These are phyloP conservation scores for Rhodophaea formosa DNA, from an alignment of 2,888 invertebrate species.

Conservation along the genomic window DNA sequence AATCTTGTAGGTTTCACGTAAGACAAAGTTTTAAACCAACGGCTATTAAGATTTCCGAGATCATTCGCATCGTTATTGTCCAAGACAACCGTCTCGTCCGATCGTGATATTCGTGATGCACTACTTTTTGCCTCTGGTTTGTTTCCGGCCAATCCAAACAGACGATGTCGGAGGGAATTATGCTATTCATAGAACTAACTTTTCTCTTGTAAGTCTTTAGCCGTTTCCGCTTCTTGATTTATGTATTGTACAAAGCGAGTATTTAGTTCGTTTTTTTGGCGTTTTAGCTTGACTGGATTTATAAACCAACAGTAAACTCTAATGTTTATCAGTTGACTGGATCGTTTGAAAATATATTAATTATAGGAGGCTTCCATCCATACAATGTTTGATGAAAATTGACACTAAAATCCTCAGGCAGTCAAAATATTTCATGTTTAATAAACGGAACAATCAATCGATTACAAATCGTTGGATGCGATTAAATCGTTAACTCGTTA, in stretches of 20 bases:
- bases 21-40: too few species aligned
- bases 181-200: conserved; percentile 7
- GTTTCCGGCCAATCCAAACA: conserved; percentile 5
- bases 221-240: neutral
- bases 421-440: conserved; percentile 37
- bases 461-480: conserved; percentile 41
- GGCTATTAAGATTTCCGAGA: neutral
- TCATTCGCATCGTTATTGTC: neutral
- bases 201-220: neutral
- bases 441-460: conserved; percentile 42
- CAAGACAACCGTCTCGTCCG: neutral
- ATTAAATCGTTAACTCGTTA: conserved; percentile 66
- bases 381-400: neutral
- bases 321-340: too few species aligned
- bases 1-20: too few species aligned
- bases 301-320: too few species aligned
- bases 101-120: neutral
- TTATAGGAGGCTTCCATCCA: too few species aligned
- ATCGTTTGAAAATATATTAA: too few species aligned
- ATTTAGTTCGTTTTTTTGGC: too few species aligned
- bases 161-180: neutral
- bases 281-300: too few species aligned
- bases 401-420: conserved; percentile 3
- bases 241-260: neutral
- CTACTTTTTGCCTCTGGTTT: conserved; percentile 1